Percentiles rank a stretch among this genome's conserved stretches.
Evolutionary conservation across 1,140 invertebrate genomes (phyloP).

Genomic region (Drosophila obscura): DNA sequence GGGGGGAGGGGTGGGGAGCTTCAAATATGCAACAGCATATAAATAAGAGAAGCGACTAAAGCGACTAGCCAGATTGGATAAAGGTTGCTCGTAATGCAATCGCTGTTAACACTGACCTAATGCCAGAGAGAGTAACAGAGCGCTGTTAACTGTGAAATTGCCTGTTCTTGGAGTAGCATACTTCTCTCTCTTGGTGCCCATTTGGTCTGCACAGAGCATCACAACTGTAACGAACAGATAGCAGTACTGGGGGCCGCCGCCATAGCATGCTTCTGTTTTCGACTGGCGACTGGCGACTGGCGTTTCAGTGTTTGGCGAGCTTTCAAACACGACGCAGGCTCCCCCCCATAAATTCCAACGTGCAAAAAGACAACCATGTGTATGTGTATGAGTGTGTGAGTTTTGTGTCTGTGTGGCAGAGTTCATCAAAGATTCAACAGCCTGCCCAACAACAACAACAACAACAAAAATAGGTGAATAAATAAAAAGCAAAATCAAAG

Average conservation of each 20-base stretch:
- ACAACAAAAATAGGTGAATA: conserved; percentile 21
- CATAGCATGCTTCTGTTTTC: conserved; percentile 4
- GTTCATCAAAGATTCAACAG: conserved; percentile 78
- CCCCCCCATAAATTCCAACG: conserved; percentile 30
- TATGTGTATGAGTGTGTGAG: conserved; percentile 22
- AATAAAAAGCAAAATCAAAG: conserved; percentile 47
- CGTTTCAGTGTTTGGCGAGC: conserved; percentile 69
- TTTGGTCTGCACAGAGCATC: too few relatives aligned
- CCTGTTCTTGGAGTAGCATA: too few relatives aligned
- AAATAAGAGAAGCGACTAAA: conserved; percentile 77
- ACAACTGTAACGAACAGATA: too few relatives aligned
- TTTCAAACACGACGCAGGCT: conserved; percentile 27
- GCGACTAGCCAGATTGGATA: conserved; percentile 71
- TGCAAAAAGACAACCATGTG: conserved; percentile 49
- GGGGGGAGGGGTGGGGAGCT: not conserved
- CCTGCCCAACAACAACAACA: conserved; percentile 48
- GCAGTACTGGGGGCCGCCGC: not conserved
- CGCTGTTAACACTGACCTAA: conserved; percentile 73
- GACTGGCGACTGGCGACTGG: not conserved
- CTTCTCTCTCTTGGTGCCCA: too few relatives aligned
- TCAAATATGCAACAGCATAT: conserved; percentile 78
- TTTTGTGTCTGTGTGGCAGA: conserved; percentile 30
- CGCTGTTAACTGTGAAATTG: conserved; percentile 25
- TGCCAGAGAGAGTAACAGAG: conserved; percentile 47
- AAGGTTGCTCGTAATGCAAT: conserved; percentile 31